Evolutionary conservation across 2,113 vertebrate species (phyloP).

Genomic region (Tringa solitaria): DNA sequence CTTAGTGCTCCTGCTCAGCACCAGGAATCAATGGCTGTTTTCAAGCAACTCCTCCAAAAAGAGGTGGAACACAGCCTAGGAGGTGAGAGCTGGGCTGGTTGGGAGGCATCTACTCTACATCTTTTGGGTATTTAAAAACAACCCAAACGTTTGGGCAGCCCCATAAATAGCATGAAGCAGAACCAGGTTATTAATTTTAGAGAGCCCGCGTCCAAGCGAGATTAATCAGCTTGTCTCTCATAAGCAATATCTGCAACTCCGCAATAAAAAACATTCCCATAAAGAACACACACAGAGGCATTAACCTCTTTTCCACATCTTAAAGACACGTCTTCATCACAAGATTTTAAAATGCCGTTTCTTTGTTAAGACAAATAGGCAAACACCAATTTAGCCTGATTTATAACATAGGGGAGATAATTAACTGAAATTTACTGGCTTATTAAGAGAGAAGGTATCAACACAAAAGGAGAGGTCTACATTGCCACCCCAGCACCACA

Average conservation of each 20-base stretch:
- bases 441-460: not conserved
- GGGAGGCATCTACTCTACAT: not conserved
- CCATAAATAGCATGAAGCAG: not conserved
- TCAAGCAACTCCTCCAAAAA: not conserved
- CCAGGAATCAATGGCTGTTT: not conserved
- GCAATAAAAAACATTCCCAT: not conserved
- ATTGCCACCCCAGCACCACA: rapidly evolving
- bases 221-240: constrained; percentile 13
- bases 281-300: not conserved
- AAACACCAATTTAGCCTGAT: not conserved
- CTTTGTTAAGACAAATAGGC: not conserved
- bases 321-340: not conserved
- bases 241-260: not conserved
- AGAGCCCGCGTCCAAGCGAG: not conserved
- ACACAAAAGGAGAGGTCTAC: not conserved
- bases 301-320: not conserved
- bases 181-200: constrained; percentile 7
- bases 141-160: not conserved
- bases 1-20: not conserved
- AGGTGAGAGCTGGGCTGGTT: not conserved
- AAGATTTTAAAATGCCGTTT: not conserved
- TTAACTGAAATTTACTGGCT: not conserved
- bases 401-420: not conserved
- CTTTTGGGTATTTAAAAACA: not conserved
- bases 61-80: not conserved